Evolutionary conservation across 2,797 vertebrate species (phyloP).

Genomic region (Spheniscus humboldti): DNA sequence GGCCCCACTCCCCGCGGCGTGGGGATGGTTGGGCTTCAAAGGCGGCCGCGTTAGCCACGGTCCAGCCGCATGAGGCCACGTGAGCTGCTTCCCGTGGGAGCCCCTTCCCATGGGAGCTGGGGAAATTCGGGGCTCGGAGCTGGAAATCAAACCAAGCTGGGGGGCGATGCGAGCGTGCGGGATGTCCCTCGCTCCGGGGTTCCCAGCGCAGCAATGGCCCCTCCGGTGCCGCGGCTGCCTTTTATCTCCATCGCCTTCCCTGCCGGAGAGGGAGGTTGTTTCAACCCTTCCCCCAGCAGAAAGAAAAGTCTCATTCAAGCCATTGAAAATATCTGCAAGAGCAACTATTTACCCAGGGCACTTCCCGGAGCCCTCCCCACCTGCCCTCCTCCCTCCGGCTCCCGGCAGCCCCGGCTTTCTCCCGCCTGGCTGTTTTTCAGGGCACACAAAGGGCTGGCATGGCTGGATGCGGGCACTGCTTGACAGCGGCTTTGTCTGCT

Average conservation of each 20-base stretch:
- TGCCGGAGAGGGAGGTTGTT: not conserved
- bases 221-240: accelerated
- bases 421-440: not conserved
- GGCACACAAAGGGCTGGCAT: not conserved
- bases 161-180: accelerated
- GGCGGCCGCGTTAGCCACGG: not conserved
- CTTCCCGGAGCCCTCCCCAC: not conserved
- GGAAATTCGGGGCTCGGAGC: not conserved
- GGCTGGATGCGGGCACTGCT: not conserved
- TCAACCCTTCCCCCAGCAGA: constrained; percentile 28
- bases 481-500: not conserved
- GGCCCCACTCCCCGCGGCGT: not conserved
- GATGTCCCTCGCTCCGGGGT: accelerated
- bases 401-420: not conserved
- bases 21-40: not conserved
- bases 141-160: not conserved
- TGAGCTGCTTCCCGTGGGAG: not conserved
- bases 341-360: constrained; percentile 43
- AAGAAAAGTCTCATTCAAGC: constrained; percentile 23
- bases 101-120: not conserved
- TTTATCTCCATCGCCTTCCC: not conserved
- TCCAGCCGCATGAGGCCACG: not conserved
- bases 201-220: not conserved
- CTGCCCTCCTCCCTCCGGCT: not conserved
- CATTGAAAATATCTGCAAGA: not conserved